Percentiles rank a stretch among this genome's conserved stretches.
phyloP scores from a whole-genome alignment of 2,888 invertebrate genomes.

The Polydesmus complanatus region DNA sequence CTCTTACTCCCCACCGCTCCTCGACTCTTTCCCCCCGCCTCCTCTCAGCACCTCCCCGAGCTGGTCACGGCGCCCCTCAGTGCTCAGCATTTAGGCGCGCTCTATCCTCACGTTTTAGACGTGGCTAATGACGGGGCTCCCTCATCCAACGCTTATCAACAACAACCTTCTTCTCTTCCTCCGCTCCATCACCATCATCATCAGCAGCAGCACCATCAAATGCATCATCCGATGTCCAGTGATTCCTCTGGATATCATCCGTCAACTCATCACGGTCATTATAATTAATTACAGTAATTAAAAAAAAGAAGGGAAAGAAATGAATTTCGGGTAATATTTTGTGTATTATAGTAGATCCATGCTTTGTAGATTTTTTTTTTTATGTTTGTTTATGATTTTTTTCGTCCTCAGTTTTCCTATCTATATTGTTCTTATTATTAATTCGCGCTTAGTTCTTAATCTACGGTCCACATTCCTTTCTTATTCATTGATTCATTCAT shows the following conservation, averaged over 20 bases:
- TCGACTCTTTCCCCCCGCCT: slow-evolving; percentile 1
- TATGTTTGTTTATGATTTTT: background rate
- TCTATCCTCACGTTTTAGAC: slow-evolving; percentile 16
- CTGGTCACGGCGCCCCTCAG: slow-evolving; percentile 16
- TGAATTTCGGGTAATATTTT: background rate
- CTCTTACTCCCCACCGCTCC: slow-evolving; percentile 3
- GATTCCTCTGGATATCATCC: background rate
- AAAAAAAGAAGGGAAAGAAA: too few species aligned
- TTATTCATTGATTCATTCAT: too few species aligned
- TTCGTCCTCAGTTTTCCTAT: background rate
- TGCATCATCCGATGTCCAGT: background rate
- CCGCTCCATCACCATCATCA: background rate
- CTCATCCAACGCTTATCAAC: background rate
- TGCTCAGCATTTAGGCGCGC: slow-evolving; percentile 15
- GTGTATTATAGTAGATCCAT: background rate
- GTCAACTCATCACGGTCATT: background rate
- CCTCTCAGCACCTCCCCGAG: slow-evolving; percentile 10
- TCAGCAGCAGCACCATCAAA: too few species aligned
- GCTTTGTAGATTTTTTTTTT: background rate
- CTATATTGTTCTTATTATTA: background rate
- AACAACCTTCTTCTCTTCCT: too few species aligned
- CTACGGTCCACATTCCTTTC: background rate
- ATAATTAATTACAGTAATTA: background rate
- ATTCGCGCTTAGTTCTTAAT: background rate
- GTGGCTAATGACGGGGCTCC: background rate